Evolutionary conservation across 1,140 invertebrate species (phyloP).

Genomic region (Caenorhabditis tropicalis): DNA sequence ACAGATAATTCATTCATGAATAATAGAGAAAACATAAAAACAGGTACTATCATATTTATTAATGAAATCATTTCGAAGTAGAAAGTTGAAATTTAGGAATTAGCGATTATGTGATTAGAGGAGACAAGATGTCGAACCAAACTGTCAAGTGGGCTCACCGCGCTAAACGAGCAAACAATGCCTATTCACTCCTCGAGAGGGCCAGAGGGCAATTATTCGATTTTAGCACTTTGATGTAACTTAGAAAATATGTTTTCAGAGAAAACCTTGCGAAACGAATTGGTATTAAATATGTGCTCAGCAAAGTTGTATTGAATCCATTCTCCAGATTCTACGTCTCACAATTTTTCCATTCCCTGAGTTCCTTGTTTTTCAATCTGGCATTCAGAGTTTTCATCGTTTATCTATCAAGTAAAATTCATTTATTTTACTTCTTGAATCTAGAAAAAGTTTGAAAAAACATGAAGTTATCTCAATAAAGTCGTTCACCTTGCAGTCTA

Average conservation of each 20-base stretch:
- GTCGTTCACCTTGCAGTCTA: constrained; percentile 29
- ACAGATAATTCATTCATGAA: not conserved
- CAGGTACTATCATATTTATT: not conserved
- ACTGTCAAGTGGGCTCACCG: constrained; percentile 35
- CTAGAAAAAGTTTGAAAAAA: no score
- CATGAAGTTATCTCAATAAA: not conserved
- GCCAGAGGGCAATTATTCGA: not conserved
- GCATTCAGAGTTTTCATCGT: no score
- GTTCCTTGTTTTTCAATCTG: no score
- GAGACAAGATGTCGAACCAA: constrained; percentile 30
- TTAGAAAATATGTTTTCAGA: no score
- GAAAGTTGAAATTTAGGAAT: not conserved
- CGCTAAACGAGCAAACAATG: constrained; percentile 5
- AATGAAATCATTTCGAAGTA: not conserved
- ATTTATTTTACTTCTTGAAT: no score
- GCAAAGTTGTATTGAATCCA: no score
- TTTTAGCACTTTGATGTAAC: not conserved
- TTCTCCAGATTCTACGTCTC: no score
- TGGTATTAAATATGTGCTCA: no score
- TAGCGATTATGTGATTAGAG: constrained; percentile 9
- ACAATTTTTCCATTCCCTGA: no score
- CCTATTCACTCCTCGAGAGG: constrained; percentile 18
- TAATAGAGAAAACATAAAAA: not conserved
- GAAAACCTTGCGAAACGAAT: no score
- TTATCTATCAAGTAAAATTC: no score